A percentile compares a stretch with the other conserved stretches of the same genome.
Conservation (phyloP, 2,797 vertebrate genomes). For the Alcedo atthis region DNA sequence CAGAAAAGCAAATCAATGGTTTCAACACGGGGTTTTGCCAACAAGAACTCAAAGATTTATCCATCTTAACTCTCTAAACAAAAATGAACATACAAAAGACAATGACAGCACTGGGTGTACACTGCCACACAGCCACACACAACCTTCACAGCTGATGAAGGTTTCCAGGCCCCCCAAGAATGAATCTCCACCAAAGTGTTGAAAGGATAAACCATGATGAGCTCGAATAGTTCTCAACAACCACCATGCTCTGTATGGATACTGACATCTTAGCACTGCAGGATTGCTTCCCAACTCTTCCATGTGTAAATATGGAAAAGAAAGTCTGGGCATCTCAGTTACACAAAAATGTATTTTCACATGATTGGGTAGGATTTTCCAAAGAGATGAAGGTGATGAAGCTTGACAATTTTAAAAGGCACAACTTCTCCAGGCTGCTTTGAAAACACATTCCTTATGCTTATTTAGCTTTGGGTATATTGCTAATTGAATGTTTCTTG, state of each 20-base stretch:
- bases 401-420: background rate
- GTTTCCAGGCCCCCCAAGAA: background rate
- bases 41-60: background rate
- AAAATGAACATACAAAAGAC: background rate
- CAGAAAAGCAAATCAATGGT: background rate
- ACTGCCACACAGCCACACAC: background rate
- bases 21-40: background rate
- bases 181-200: background rate
- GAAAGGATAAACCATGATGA: background rate
- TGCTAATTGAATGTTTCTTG: background rate
- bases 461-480: background rate
- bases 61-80: background rate
- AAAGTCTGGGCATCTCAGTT: background rate
- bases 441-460: background rate
- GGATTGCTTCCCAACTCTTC: background rate
- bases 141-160: background rate
- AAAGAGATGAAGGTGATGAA: background rate
- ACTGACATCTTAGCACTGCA: background rate
- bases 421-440: background rate
- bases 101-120: background rate
- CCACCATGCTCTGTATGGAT: background rate
- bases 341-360: background rate
- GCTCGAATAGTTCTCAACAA: background rate
- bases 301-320: background rate
- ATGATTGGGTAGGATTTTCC: background rate